Conservation (phyloP, 2,888 invertebrate species). For the Rotaria socialis region DNA sequence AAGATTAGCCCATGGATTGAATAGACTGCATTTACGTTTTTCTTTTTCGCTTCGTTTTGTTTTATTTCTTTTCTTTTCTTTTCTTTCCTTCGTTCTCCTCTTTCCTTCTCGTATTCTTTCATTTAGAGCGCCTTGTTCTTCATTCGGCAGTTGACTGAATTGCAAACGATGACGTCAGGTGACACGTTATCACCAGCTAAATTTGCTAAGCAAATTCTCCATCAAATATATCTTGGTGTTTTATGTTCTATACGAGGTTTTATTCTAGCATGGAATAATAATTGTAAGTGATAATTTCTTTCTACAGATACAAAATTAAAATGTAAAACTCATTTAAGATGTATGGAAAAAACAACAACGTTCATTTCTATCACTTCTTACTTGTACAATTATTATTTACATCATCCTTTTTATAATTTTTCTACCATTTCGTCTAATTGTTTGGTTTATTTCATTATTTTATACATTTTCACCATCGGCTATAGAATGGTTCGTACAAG, state of each 20-base stretch:
- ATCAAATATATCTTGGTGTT: conserved; percentile 23
- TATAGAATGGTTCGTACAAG: neutral
- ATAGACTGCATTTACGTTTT: too few relatives aligned
- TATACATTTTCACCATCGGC: neutral
- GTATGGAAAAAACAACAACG: conserved; percentile 20
- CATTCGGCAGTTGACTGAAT: neutral
- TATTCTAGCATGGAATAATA: conserved; percentile 28
- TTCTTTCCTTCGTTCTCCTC: neutral
- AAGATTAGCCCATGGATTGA: too few relatives aligned
- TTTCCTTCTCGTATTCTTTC: neutral
- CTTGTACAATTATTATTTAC: neutral
- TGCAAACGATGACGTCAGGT: neutral
- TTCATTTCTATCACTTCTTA: neutral
- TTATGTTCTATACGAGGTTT: neutral
- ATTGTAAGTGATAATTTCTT: neutral
- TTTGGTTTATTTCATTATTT: neutral
- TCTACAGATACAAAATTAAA: neutral
- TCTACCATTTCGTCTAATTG: conserved; percentile 12
- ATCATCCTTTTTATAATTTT: neutral
- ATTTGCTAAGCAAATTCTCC: neutral
- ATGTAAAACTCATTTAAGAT: neutral
- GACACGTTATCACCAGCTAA: neutral
- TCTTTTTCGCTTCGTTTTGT: too few relatives aligned
- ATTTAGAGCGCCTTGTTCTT: neutral
- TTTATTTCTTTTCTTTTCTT: neutral